Percentiles rank a stretch among this genome's conserved stretches.
Conservation (phyloP, 1,140 invertebrate genomes). For the Lithobius niger region DNA sequence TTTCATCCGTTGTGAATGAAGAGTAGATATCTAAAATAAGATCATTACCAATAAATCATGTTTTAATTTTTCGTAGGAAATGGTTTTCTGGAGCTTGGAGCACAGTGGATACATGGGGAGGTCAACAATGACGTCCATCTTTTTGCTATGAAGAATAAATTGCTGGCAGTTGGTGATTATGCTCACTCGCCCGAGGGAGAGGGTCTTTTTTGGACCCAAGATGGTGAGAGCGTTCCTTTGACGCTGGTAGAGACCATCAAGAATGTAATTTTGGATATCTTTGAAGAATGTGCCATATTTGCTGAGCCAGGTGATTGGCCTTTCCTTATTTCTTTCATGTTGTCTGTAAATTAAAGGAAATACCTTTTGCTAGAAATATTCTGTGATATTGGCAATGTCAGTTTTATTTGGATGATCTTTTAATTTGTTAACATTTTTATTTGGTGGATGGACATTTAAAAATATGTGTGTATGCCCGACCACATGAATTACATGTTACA, state of each 20-base stretch:
- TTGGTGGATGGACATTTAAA: no score
- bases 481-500: no score
- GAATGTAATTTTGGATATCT: neutral
- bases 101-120: slow-evolving; percentile 71
- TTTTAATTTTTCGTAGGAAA: slow-evolving; percentile 26
- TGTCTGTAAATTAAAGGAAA: no score
- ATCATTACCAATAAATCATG: neutral
- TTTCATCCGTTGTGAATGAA: neutral
- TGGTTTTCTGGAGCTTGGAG: slow-evolving; percentile 58
- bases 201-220: slow-evolving; percentile 10
- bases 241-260: neutral
- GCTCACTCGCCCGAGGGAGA: slow-evolving; percentile 15
- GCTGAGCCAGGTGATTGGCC: neutral
- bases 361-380: no score
- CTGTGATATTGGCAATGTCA: no score
- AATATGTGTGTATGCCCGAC: no score
- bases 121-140: slow-evolving; percentile 48
- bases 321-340: neutral
- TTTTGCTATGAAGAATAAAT: slow-evolving; percentile 36
- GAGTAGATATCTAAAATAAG: neutral
- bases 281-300: neutral
- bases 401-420: no score
- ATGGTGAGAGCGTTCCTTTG: neutral
- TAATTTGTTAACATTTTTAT: no score
- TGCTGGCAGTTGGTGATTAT: slow-evolving; percentile 22